Conservation (phyloP, 1,140 invertebrate genomes). For the Cataglyphis hispanica region DNA sequence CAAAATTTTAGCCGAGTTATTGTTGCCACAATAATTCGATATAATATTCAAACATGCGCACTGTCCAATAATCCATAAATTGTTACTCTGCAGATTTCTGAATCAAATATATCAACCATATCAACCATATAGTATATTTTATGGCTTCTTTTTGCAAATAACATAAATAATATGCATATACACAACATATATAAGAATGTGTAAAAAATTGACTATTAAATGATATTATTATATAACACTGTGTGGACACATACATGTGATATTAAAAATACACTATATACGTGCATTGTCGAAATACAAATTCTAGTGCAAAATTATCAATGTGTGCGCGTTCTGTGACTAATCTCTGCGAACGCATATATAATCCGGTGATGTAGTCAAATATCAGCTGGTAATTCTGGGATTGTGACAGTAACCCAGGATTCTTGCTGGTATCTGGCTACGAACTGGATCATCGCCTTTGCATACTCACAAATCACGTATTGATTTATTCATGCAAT, state of each 20-base stretch:
- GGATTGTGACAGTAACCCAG: conserved; percentile 90
- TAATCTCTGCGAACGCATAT: conserved; percentile 82
- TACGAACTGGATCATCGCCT: conserved; percentile 86
- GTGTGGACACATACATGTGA: background rate
- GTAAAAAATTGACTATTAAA: background rate
- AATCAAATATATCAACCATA: background rate
- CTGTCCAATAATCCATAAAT: background rate
- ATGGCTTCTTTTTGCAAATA: conserved; percentile 53
- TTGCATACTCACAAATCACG: conserved; percentile 83
- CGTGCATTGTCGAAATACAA: conserved; percentile 9
- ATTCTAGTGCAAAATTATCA: conserved; percentile 67
- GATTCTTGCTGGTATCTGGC: conserved; percentile 94
- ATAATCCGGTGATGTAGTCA: conserved; percentile 88
- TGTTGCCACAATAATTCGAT: conserved; percentile 1
- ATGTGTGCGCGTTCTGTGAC: conserved; percentile 82
- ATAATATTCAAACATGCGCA: background rate
- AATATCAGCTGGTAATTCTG: conserved; percentile 99
- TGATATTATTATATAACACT: too few relatives aligned
- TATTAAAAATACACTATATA: background rate
- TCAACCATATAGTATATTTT: too few relatives aligned
- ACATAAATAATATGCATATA: conserved; percentile 18
- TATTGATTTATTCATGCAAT: conserved; percentile 82
- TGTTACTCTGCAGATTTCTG: background rate
- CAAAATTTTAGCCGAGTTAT: too few relatives aligned
- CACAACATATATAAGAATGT: background rate